Base-by-base conservation (phyloP, 2,797 vertebrate species). In the Melopsittacus undulatus region DNA sequence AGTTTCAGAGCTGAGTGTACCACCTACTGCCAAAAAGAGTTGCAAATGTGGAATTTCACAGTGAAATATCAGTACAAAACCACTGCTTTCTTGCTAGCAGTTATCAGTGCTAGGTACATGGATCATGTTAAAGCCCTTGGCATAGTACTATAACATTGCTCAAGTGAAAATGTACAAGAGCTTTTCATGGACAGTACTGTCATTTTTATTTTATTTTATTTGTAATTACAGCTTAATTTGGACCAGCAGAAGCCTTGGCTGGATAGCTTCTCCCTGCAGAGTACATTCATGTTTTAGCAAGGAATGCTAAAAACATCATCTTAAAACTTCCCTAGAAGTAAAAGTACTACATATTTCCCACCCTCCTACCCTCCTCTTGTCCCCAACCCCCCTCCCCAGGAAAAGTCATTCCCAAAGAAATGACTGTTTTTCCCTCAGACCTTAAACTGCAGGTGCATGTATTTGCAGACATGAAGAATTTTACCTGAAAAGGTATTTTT, bases 221-320 rank as follows among this genome's bases (percentile, higher is more conserved):
- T 82, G 91, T 29, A 87, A 93, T 89, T 91, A 85, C 32, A 85
- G 61, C 34, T 92, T 87, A 75, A 80, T 91, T 80, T 92, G 79
- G 27, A 92, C 45, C 52, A 68, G 74, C 34, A 19, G 83, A 49
- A 89, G 48, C 72, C 46, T 62, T 69, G 59, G 48, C 46, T 87
- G 67, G 52, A 89, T 83, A 83, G 61, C 34, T 92, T 13, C 16
- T 83, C 46, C 67, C 78, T 84, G 56, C 83, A 74, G 61, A 73
- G 63, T n/a, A 57, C 24, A 5, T 34, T 69, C 30, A 16, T 32
- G 18, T 38, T 67, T 64, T 46, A 77, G 15, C 61, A 72, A 75
- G 30, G 46, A 11, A 18, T 27, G 36, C 29, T 23, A 2, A 75
- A 93, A 91, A 64, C 30, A 24, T 32, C n/a, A 20, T 57, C 45